These are phyloP conservation scores for Drosophila ercepeae DNA, from an alignment of 1,140 invertebrate genomes.

Conservation along the genomic window DNA sequence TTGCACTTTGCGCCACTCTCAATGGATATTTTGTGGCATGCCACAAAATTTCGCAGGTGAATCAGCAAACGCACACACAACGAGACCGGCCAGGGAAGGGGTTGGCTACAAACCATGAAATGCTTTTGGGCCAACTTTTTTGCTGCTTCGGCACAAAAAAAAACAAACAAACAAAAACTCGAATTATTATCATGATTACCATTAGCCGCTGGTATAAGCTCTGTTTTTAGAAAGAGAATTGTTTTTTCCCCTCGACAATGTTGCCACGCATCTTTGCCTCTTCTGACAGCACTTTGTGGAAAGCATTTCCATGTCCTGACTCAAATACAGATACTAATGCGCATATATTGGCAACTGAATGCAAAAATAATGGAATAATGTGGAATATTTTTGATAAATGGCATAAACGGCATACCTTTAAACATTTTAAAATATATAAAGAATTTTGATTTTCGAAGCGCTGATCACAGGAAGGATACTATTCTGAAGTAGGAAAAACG, in stretches of 20 bases:
- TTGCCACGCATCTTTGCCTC: slow-evolving; percentile 6
- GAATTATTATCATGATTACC: slow-evolving; percentile 49
- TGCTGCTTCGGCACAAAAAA: slow-evolving; percentile 33
- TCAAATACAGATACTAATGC: background rate
- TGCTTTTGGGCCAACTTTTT: slow-evolving; percentile 34
- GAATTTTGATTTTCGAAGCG: too few relatives aligned
- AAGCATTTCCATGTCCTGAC: background rate
- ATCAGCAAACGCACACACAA: slow-evolving; percentile 7
- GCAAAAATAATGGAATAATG: background rate
- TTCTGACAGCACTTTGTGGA: background rate
- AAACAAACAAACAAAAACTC: slow-evolving; percentile 31
- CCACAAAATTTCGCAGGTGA: slow-evolving; percentile 23
- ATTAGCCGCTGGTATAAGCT: slow-evolving; percentile 17
- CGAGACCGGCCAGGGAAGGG: background rate
- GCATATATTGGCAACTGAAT: background rate
- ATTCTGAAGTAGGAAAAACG: too few relatives aligned
- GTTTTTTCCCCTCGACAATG: background rate
- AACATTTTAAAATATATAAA: too few relatives aligned
- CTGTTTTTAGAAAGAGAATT: slow-evolving; percentile 14
- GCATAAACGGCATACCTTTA: too few relatives aligned
- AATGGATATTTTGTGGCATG: slow-evolving; percentile 24
- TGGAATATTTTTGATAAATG: slow-evolving; percentile 6
- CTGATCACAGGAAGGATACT: too few relatives aligned
- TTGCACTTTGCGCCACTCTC: slow-evolving; percentile 24
- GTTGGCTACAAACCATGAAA: slow-evolving; percentile 38